Evolutionary conservation across 2,888 invertebrate genomes (phyloP), one percentile per base, ranked within the genome.

Genomic region (Nezara viridula): DNA sequence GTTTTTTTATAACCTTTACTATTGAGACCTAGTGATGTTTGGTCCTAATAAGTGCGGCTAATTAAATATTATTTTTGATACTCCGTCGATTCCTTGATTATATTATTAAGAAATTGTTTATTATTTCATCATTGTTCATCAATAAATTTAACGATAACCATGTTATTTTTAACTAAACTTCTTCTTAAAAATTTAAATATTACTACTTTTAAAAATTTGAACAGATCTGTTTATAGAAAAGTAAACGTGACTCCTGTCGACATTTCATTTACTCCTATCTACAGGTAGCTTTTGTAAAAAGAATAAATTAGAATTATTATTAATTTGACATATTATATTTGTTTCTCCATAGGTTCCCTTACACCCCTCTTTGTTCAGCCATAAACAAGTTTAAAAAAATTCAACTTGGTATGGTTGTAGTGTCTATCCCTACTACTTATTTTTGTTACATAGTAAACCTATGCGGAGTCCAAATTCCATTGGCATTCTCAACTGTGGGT

Each of bases 221-320:
- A 49, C 3, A 86, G 86, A 6, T 49, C 19, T 49, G 14, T 24
- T 50, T 50, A 86, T 86, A 44, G 52, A 44, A 49, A 86, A 86
- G 52, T 86, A 49, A 86, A 86, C 49, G 3, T 32, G 32, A 86
- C 86, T 21, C 50, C 86, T n/a, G 52, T 86, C 4, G 86, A 50
- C 21, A 86, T 32, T 86, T 86, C 86, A 49, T 86, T 86, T 86
- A 86, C 86, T 3, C 49, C 52, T 50, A 14, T 49, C 10, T 86
- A 86, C n/a, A 86, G 52, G 86, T 86, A 86, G 9, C 19, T 44
- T 16, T 16, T 86, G 12, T 86, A 27, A 40, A n/a, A 21, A 27
- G n/a, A 60, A 32, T 60, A 27, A 14, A 49, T 86, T 49, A 49
- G n/a, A 7, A 50, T n/a, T 16, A 49, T 21, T 14, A 21, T 47